phyloP scores from a whole-genome alignment of 1,140 invertebrate genomes.

The Hycleus cichorii region DNA sequence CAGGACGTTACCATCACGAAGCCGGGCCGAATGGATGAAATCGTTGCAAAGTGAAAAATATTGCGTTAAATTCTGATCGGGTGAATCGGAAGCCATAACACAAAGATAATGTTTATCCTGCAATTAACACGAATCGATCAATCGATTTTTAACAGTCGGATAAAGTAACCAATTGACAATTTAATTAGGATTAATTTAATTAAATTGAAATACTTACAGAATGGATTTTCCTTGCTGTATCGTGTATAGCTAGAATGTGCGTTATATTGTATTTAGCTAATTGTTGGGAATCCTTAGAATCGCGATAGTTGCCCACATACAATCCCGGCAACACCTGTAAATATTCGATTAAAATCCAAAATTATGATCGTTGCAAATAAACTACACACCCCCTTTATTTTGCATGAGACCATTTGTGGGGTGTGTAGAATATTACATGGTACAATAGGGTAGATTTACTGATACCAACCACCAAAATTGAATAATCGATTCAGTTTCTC shows the following conservation, averaged over 20 bases:
- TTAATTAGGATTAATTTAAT: too few relatives aligned
- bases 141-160: too few relatives aligned
- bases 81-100: constrained; percentile 86
- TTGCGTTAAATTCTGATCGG: constrained; percentile 86
- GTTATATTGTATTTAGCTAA: constrained; percentile 85
- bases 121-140: too few relatives aligned
- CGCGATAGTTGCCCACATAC: constrained; percentile 81
- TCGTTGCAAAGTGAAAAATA: constrained; percentile 92
- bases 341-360: background rate
- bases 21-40: constrained; percentile 87
- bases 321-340: constrained; percentile 74
- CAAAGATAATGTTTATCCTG: constrained; percentile 93
- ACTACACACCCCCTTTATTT: too few relatives aligned
- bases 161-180: too few relatives aligned
- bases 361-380: too few relatives aligned
- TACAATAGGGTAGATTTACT: too few relatives aligned
- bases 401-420: too few relatives aligned
- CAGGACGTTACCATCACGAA: constrained; percentile 83
- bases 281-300: constrained; percentile 86
- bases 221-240: constrained; percentile 78
- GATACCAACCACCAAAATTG: too few relatives aligned
- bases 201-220: constrained; percentile 53
- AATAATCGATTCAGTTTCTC: too few relatives aligned
- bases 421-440: too few relatives aligned
- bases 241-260: constrained; percentile 92